Evolutionary conservation across 2,797 vertebrate genomes (phyloP).

Genomic region (Aphelocoma californica): DNA sequence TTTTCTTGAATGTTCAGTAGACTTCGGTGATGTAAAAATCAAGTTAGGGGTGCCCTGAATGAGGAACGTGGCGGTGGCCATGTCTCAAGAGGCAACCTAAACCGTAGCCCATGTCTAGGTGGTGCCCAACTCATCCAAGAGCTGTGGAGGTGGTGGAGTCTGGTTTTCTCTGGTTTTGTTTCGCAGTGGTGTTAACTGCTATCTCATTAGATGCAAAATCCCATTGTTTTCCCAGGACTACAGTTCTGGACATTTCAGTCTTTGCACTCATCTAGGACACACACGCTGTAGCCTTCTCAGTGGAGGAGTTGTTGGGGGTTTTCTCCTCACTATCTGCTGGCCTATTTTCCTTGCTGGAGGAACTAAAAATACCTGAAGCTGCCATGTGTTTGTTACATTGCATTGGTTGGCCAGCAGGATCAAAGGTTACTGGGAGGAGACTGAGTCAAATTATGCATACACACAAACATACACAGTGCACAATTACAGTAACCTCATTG

Average conservation of each 20-base stretch:
- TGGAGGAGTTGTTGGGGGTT: neutral
- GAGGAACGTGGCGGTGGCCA: neutral
- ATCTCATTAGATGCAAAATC: neutral
- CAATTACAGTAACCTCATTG: neutral
- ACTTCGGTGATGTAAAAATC: neutral
- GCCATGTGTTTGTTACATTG: neutral
- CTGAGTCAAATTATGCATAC: neutral
- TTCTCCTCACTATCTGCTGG: neutral
- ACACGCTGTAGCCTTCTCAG: neutral
- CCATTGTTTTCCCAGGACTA: neutral
- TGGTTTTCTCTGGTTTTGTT: neutral
- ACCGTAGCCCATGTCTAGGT: neutral
- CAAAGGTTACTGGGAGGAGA: neutral
- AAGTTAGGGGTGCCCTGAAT: neutral
- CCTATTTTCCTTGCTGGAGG: neutral
- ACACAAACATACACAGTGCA: neutral
- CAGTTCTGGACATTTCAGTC: neutral
- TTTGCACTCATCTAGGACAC: neutral
- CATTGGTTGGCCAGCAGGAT: neutral
- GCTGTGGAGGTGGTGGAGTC: neutral
- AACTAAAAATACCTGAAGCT: neutral
- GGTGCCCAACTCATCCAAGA: neutral
- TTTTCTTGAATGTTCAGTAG: neutral
- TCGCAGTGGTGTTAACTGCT: neutral
- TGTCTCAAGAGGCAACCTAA: neutral